Percentiles rank a stretch among this genome's conserved stretches.
Evolutionary conservation across 2,797 vertebrate species (phyloP).

Genomic region (Pyrocephalus nanus): DNA sequence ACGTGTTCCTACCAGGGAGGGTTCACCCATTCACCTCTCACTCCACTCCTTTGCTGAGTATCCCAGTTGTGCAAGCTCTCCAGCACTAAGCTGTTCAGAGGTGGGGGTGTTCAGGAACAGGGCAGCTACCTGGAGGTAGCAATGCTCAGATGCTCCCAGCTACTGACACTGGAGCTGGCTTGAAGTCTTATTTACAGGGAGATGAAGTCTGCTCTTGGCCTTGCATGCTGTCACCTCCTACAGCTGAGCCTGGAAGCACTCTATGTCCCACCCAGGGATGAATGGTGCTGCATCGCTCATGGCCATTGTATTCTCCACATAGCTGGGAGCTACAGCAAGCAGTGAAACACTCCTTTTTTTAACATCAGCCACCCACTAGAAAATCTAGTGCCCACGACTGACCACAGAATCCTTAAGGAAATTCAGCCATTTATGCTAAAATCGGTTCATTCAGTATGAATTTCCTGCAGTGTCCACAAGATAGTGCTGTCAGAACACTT

Average conservation of each 20-base stretch:
- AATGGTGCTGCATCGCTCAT: background rate
- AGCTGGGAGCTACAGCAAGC: background rate
- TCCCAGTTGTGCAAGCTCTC: background rate
- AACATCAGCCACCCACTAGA: background rate
- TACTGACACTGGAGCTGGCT: background rate
- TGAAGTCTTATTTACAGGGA: background rate
- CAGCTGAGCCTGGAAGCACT: background rate
- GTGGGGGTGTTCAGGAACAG: background rate
- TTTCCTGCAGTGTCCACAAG: conserved; percentile 40
- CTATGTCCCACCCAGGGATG: accelerated
- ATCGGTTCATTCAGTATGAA: background rate
- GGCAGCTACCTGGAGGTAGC: background rate
- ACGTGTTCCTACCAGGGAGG: accelerated
- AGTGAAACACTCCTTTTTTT: background rate
- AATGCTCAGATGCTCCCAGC: background rate
- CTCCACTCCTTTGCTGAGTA: background rate
- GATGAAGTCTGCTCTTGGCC: background rate
- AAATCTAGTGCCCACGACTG: accelerated
- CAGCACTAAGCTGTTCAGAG: background rate
- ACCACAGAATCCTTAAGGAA: background rate
- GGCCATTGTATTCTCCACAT: background rate
- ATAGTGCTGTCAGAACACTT: conserved; percentile 15
- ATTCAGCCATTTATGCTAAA: background rate
- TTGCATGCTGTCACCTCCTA: background rate
- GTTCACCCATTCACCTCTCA: background rate